Evolutionary conservation across 37 sponge, comb jelly and placozoan genomes (phyloP), one percentile per base, ranked within the genome.

Genomic region (Crambe crambe): DNA sequence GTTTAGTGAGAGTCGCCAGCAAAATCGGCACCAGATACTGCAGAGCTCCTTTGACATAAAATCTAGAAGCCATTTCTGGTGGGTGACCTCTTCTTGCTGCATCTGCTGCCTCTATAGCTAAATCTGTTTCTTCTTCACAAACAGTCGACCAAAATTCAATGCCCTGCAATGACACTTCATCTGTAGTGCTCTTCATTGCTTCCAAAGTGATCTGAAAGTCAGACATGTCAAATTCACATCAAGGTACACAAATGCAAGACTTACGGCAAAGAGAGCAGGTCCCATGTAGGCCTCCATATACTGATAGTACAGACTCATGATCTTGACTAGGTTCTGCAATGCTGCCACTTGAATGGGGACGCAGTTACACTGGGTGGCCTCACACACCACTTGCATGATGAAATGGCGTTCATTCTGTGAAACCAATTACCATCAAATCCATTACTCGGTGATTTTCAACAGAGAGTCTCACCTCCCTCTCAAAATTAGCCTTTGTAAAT

Each of bases 71-170:
- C 32, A 68, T 56, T 58, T 68, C 70, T 37, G 76, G 76, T 20
- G 84, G 82, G 37, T 73, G 42, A 10, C 84, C 76, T 2, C n/a
- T 54, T 6, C 68, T 70, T 9, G 22, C 70, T 3, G 82, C 81
- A 76, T 97, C 99, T 29, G 74, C 84, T 0, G 93, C 97, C 73
- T 99, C 99, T 47, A 94, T 92, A 0, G 95, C 90, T 29, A 99
- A 75, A 76, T 94, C 97, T 30, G 69, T 75, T 80, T 99, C 99
- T 66, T 96, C 97, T 40, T 99, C 99, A 74, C 99, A 99, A 18
- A 96, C 92, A 21, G 97, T 96, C n/a, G 97, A 94, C 99, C 99
- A 99, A 75, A 99, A 99, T 77, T 99, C 99, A 37, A 99, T 94
- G 12, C 97, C 99, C 82, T 99, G 99, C 8, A 99, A 83, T 18